Conservation (phyloP, 2,888 invertebrate genomes). For the Calliphora vomitoria region DNA sequence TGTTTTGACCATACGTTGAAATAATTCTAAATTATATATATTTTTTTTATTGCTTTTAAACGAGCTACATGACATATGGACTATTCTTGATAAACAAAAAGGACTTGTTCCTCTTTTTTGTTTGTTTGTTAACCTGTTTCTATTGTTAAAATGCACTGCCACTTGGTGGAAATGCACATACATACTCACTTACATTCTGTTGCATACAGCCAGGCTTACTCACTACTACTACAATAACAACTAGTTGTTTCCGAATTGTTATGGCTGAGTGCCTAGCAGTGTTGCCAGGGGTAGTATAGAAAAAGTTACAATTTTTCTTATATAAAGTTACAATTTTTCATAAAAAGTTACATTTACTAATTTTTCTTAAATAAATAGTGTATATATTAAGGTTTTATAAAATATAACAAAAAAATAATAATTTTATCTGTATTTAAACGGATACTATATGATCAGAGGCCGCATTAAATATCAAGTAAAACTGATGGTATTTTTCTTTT, state of each 20-base stretch:
- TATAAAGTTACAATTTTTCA: too few relatives aligned
- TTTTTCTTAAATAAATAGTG: too few relatives aligned
- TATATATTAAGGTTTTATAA: too few relatives aligned
- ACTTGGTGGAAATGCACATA: constrained; percentile 33
- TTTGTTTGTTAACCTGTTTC: constrained; percentile 62
- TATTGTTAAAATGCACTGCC: constrained; percentile 65
- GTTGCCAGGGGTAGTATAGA: too few relatives aligned
- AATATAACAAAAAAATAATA: too few relatives aligned
- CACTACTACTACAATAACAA: constrained; percentile 11
- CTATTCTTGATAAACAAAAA: constrained; percentile 38
- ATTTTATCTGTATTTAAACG: too few relatives aligned
- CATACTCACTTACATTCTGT: constrained; percentile 11
- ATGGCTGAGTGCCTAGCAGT: constrained; percentile 53
- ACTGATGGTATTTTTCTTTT: too few relatives aligned
- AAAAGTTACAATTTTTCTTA: too few relatives aligned
- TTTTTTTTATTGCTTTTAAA: constrained; percentile 56
- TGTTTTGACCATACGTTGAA: constrained; percentile 69
- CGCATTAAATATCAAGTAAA: too few relatives aligned
- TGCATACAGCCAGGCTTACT: constrained; percentile 26
- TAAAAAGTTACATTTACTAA: too few relatives aligned
- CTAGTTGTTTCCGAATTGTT: constrained; percentile 54
- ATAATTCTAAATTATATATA: constrained; percentile 54
- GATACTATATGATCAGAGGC: too few relatives aligned
- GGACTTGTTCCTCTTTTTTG: constrained; percentile 57
- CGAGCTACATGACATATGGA: constrained; percentile 66